Evolutionary conservation across 2,888 invertebrate genomes (phyloP).

Genomic region (Platycheirus rosarum): DNA sequence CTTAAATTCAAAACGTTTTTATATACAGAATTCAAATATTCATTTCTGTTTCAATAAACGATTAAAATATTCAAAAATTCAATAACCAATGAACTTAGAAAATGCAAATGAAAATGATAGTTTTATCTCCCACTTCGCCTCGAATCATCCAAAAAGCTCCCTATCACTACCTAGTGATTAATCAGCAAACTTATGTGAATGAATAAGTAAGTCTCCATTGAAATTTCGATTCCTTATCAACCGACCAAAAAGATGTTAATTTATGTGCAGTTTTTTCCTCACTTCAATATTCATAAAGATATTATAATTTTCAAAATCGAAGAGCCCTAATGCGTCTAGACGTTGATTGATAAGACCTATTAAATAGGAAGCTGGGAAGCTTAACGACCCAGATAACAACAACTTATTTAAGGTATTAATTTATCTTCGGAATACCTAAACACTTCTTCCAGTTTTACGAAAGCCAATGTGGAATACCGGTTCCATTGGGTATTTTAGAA

Average conservation of each 20-base stretch:
- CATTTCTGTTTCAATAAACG: too few relatives aligned
- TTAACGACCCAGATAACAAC: conserved; percentile 17
- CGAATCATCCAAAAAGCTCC: not conserved
- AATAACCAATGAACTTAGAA: conserved; percentile 11
- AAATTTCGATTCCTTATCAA: conserved; percentile 9
- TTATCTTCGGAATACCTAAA: conserved; percentile 40
- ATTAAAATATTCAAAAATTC: too few relatives aligned
- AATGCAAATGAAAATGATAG: not conserved
- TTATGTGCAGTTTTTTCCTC: not conserved
- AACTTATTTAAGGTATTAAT: conserved; percentile 39
- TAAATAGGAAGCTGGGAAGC: conserved; percentile 20
- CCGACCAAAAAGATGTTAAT: not conserved
- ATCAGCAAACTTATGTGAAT: conserved; percentile 7
- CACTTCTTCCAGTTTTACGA: too few relatives aligned
- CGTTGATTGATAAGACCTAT: conserved; percentile 33
- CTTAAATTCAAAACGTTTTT: too few relatives aligned
- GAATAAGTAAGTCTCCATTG: not conserved
- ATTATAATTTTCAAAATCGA: not conserved
- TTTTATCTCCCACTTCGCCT: not conserved
- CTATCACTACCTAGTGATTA: not conserved
- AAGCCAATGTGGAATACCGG: conserved; percentile 28
- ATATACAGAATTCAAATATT: too few relatives aligned
- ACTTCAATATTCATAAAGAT: conserved; percentile 26
- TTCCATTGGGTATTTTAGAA: conserved; percentile 24
- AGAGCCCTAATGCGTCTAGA: conserved; percentile 32